Conservation (phyloP, 1,140 invertebrate species). For the Sinella curviseta region DNA sequence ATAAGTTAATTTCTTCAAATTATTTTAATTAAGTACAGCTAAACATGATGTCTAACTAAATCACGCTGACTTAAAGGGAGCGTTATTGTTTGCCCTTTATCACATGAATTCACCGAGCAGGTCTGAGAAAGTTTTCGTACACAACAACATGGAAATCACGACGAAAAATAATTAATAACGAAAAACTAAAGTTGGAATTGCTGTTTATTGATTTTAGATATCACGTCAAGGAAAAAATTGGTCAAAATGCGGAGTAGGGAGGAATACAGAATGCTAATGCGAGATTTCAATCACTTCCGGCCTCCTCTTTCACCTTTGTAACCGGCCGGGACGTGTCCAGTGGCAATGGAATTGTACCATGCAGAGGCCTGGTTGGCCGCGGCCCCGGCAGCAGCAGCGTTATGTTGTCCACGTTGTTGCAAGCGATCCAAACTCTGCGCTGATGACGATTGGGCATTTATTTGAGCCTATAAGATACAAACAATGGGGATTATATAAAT, state of each 20-base stretch:
- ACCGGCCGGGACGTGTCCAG: slow-evolving; percentile 6
- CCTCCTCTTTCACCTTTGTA: slow-evolving; percentile 18
- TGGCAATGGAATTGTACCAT: slow-evolving; percentile 23
- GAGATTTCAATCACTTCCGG: too few species aligned
- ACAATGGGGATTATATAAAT: not conserved
- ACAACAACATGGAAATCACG: not conserved
- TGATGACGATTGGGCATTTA: not conserved
- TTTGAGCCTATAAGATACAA: not conserved
- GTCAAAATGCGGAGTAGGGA: too few species aligned
- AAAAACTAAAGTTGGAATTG: too few species aligned
- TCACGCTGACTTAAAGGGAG: slow-evolving; percentile 12
- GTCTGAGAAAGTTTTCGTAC: not conserved
- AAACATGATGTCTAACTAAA: not conserved
- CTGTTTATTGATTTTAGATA: too few species aligned
- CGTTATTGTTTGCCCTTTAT: slow-evolving; percentile 18
- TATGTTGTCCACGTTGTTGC: slow-evolving; percentile 25
- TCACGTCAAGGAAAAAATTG: too few species aligned
- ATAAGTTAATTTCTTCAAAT: too few species aligned
- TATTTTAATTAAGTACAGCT: not conserved
- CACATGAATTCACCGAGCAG: slow-evolving; percentile 12
- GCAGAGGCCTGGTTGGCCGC: not conserved
- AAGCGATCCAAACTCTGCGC: not conserved
- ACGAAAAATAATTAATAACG: not conserved
- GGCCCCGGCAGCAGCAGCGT: slow-evolving; percentile 2
- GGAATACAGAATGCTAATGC: too few species aligned